phyloP scores from a whole-genome alignment of 35 echinoderm and acorn worm genomes.

The Lytechinus pictus region DNA sequence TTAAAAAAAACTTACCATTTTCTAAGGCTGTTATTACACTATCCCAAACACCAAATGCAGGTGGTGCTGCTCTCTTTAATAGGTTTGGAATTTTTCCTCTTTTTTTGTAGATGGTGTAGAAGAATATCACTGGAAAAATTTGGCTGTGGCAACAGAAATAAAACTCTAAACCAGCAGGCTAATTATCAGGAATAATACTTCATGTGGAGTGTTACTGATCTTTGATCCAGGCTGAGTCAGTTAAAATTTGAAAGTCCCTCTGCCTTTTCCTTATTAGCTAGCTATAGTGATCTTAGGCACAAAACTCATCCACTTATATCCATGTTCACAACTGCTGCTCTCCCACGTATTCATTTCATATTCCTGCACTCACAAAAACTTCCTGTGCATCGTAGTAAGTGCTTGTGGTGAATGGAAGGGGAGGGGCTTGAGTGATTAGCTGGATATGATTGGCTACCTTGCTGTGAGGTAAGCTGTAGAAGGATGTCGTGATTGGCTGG shows the following conservation, averaged over 20 bases:
- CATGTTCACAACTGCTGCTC: neutral
- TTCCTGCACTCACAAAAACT: neutral
- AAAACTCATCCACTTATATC: neutral
- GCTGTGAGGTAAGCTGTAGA: neutral
- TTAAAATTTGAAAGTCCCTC: neutral
- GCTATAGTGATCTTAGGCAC: neutral
- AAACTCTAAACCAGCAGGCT: neutral
- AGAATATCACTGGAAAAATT: neutral
- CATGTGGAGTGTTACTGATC: neutral
- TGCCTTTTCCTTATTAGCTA: neutral
- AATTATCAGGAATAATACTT: neutral
- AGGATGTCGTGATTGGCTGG: neutral
- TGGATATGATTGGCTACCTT: neutral
- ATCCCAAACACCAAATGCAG: neutral
- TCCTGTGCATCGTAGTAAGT: neutral
- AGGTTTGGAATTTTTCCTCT: neutral
- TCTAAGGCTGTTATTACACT: neutral
- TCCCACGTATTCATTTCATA: neutral
- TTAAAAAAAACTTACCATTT: neutral
- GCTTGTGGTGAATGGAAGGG: neutral
- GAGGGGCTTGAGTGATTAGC: neutral
- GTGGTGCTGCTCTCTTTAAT: neutral
- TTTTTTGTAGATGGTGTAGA: neutral
- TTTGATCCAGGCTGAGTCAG: conserved; percentile 7
- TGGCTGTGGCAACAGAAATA: neutral